phyloP scores from a whole-genome alignment of 2,797 vertebrate genomes.

The Enteromius treurensis region DNA sequence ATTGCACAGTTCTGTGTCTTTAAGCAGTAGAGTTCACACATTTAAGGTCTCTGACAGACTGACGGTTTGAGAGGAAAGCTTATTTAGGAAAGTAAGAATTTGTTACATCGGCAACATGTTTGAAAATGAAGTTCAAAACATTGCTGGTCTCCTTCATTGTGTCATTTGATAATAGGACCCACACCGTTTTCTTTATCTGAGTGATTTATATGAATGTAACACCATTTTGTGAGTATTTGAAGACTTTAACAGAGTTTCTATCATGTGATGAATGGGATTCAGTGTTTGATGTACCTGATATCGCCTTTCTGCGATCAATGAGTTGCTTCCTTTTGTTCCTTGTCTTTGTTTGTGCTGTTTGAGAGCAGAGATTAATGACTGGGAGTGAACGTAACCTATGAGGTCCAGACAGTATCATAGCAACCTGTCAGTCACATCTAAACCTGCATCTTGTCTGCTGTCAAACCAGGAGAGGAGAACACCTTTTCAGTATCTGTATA shows the following conservation, averaged over 20 bases:
- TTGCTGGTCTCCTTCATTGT: neutral
- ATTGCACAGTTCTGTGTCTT: neutral
- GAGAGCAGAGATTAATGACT: neutral
- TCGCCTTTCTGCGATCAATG: constrained; percentile 10
- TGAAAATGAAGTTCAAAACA: constrained; percentile 31
- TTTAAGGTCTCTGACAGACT: neutral
- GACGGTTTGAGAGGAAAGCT: neutral
- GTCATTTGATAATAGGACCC: constrained; percentile 28
- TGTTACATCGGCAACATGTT: too few relatives aligned
- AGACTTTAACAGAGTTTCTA: neutral
- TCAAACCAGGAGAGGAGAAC: neutral
- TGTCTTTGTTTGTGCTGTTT: neutral
- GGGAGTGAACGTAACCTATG: constrained; percentile 7
- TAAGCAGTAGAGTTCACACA: neutral
- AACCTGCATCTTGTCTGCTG: constrained; percentile 8
- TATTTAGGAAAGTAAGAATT: constrained; percentile 24
- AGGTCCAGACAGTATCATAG: constrained; percentile 10
- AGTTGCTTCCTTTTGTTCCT: neutral
- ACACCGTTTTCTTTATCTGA: constrained; percentile 18
- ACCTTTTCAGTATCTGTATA: neutral
- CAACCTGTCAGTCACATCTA: neutral
- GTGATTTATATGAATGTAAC: constrained; percentile 12
- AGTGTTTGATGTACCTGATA: neutral
- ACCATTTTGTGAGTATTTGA: neutral
- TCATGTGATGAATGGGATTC: constrained; percentile 14